Base-by-base conservation (phyloP, 2,797 vertebrate species). In the Simalia tracyae region DNA sequence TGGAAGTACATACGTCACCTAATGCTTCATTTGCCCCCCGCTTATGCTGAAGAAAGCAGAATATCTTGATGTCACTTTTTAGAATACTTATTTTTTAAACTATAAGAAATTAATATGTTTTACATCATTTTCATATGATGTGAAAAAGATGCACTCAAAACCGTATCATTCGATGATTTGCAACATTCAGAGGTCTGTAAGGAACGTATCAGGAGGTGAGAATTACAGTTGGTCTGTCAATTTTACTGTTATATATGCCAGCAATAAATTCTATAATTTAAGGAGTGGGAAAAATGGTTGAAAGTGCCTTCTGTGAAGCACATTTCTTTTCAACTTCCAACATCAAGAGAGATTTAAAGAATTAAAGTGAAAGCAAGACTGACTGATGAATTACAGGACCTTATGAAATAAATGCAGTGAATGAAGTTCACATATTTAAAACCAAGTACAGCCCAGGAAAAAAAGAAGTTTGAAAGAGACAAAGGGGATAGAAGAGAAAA, bases 301-400 rank as follows among this genome's bases (percentile, higher is more conserved):
- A 64, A 22, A 31, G 46, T 5, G 50, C 87, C 85, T 84, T 92
- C 84, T 84, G 60, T 89, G 17, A 56, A 91, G 60, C 54, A 89
- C 84, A 89, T 92, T 89, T 66, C 68, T 89, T 92, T 93, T 87
- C 86, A 93, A 93, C 31, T 7, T 68, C 22, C 15, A 87, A 89
- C 88, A 87, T 87, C 87, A 92, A 90, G 60, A 92, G n/a, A 87
- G 87, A 59, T 31, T 81, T 61, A n/a, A 87, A 11, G 61, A 90
- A 91, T 90, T 88, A 92, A 88, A 90, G 28, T n/a, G 66, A 84
- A 68, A 87, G 8, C 17, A 28, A 90, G 89, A 90, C 85, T 66
- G 42, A 87, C 42, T 90, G 85, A 92, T 88, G 72, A 88, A 92
- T 68, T 88, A 28, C 88, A 93, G 91, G 86, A 59, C 72, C 59